phyloP scores from a whole-genome alignment of 2,888 invertebrate genomes.

The Cerastis leucographa region DNA sequence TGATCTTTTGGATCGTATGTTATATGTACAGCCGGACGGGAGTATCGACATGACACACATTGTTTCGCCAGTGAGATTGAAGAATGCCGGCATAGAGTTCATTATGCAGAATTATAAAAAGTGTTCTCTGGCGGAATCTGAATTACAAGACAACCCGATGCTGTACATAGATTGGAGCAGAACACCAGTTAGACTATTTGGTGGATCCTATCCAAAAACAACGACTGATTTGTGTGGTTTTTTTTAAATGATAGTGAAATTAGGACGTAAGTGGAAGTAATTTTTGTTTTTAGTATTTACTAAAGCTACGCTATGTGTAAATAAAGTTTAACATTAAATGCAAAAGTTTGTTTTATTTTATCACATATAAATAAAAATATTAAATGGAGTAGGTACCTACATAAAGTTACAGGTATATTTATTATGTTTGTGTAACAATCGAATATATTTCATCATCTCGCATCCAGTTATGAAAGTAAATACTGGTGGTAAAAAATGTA shows the following conservation, averaged over 20 bases:
- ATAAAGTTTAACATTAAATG: conserved; percentile 20
- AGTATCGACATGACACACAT: conserved; percentile 82
- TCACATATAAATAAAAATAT: neutral
- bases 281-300: conserved; percentile 9
- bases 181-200: conserved; percentile 92
- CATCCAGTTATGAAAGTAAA: conserved; percentile 31
- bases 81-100: conserved; percentile 82
- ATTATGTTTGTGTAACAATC: conserved; percentile 25
- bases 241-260: conserved; percentile 73
- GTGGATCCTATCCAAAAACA: conserved; percentile 91
- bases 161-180: conserved; percentile 92
- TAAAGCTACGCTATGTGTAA: conserved; percentile 22
- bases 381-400: neutral
- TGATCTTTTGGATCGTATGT: conserved; percentile 75
- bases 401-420: neutral
- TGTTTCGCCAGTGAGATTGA: conserved; percentile 79
- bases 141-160: conserved; percentile 73
- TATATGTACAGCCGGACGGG: conserved; percentile 84
- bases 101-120: conserved; percentile 83
- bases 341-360: conserved; percentile 16
- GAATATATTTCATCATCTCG: conserved; percentile 27
- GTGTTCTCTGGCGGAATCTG: conserved; percentile 81
- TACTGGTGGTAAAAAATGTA: conserved; percentile 1
- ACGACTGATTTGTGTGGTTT: conserved; percentile 91
- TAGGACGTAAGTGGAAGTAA: neutral